phyloP scores from a whole-genome alignment of 2,888 invertebrate genomes.

The Campopleginae sp. region DNA sequence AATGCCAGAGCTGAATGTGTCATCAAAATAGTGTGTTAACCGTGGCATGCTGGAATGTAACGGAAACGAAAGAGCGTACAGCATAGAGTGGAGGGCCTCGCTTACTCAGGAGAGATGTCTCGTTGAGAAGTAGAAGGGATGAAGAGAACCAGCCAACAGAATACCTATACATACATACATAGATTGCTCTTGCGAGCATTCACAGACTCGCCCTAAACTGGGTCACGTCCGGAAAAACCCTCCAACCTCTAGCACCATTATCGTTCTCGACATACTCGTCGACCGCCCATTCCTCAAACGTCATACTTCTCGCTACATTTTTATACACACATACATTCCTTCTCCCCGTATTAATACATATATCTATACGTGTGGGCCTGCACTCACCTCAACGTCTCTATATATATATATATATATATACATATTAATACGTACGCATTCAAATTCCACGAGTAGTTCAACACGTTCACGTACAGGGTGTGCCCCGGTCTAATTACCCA shows the following conservation, averaged over 20 bases:
- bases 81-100: conserved; percentile 1
- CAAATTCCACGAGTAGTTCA: no score
- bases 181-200: conserved; percentile 12
- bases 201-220: conserved; percentile 61
- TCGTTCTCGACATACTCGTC: conserved; percentile 25
- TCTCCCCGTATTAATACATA: not conserved
- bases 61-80: conserved; percentile 43
- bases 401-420: not conserved
- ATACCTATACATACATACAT: conserved; percentile 10
- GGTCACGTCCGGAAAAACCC: conserved; percentile 59
- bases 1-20: conserved; percentile 54
- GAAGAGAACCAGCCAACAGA: conserved; percentile 40
- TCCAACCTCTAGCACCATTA: conserved; percentile 31
- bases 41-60: conserved; percentile 53
- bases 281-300: conserved; percentile 26
- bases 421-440: not conserved
- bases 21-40: conserved; percentile 61
- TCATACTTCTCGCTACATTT: conserved; percentile 17
- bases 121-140: conserved; percentile 15
- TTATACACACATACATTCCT: not conserved
- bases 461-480: no score
- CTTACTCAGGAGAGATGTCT: conserved; percentile 15
- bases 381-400: no score
- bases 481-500: no score
- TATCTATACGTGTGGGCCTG: not conserved